Evolutionary conservation across 2,888 invertebrate genomes (phyloP).

Genomic region (Coleophora flavipennella): DNA sequence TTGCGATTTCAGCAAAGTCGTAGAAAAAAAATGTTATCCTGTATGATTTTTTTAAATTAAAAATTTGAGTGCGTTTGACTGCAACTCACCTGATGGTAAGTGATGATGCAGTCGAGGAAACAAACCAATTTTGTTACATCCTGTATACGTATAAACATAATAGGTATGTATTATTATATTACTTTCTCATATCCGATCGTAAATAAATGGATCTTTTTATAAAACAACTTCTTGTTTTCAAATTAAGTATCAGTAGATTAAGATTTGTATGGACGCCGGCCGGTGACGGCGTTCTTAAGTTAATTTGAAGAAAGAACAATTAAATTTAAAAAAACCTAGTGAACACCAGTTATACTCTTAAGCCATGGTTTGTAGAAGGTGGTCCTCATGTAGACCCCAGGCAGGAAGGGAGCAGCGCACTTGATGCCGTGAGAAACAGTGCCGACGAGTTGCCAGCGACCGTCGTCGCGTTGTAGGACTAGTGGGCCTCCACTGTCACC

Average conservation of each 20-base stretch:
- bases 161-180: neutral
- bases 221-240: too few species aligned
- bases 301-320: neutral
- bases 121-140: too few species aligned
- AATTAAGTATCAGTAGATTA: conserved; percentile 1
- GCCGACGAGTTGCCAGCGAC: conserved; percentile 89
- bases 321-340: conserved; percentile 40
- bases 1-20: too few species aligned
- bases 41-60: too few species aligned
- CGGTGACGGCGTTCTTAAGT: too few species aligned
- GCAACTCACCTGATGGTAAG: too few species aligned
- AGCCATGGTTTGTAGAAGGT: conserved; percentile 94
- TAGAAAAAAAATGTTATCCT: too few species aligned
- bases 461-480: conserved; percentile 86
- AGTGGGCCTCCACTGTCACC: conserved; percentile 95
- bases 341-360: conserved; percentile 86
- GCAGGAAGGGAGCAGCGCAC: conserved; percentile 92
- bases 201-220: too few species aligned
- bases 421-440: conserved; percentile 97
- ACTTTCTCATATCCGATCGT: too few species aligned
- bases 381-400: conserved; percentile 95
- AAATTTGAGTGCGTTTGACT: too few species aligned
- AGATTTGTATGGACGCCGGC: neutral
- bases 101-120: too few species aligned
- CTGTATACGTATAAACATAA: too few species aligned